Percentiles rank a stretch among this genome's conserved stretches.
phyloP scores from a whole-genome alignment of 2,113 vertebrate genomes.

The Apus apus region DNA sequence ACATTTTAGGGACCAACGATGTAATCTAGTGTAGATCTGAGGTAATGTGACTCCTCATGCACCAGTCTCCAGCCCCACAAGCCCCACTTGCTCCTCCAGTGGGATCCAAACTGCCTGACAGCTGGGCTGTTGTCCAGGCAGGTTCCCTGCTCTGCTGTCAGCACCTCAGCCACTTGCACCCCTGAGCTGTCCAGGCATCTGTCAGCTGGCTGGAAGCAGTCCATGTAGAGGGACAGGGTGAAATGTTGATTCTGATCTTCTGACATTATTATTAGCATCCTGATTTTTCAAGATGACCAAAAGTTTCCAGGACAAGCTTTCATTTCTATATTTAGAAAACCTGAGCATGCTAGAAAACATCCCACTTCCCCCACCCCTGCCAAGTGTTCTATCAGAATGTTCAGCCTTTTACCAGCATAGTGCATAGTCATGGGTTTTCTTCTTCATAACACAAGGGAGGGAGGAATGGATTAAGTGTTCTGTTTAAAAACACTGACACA shows the following conservation, averaged over 20 bases:
- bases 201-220: neutral
- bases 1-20: neutral
- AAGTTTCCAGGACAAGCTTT: neutral
- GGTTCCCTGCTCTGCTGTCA: neutral
- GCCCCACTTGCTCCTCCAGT: neutral
- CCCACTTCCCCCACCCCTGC: neutral
- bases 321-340: neutral
- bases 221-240: neutral
- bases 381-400: neutral
- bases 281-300: neutral
- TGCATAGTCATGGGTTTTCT: neutral
- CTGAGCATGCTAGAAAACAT: neutral
- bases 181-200: neutral
- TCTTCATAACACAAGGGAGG: accelerated
- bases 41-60: neutral
- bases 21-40: neutral
- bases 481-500: slow-evolving; percentile 11
- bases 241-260: neutral
- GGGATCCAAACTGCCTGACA: neutral
- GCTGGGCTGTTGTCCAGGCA: neutral
- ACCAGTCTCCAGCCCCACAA: neutral
- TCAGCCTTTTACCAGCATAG: neutral
- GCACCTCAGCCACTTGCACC: neutral
- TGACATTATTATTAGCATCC: neutral
- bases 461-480: neutral